Evolutionary conservation across 1,140 invertebrate genomes (phyloP).

Genomic region (Aleiodes sp.): DNA sequence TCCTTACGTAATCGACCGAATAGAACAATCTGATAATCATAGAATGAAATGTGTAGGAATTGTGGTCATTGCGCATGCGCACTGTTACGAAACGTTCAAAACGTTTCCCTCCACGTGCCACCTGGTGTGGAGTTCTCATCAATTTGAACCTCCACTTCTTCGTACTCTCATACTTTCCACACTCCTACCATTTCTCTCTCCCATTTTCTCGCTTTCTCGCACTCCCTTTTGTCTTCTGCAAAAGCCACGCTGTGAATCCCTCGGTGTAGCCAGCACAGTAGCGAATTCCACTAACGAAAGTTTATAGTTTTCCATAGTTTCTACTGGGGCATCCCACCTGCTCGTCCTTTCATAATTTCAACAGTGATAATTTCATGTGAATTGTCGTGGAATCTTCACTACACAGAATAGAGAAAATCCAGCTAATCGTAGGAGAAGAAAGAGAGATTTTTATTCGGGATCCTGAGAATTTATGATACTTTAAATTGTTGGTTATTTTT

Average conservation of each 20-base stretch:
- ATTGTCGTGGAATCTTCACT: background rate
- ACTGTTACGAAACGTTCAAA: background rate
- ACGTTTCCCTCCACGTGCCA: background rate
- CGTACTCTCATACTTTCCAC: background rate
- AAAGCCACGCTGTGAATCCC: background rate
- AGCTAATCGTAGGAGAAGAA: background rate
- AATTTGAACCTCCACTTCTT: background rate
- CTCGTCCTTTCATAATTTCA: constrained; percentile 30
- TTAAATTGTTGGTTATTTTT: background rate
- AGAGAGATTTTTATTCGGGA: background rate
- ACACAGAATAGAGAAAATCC: background rate
- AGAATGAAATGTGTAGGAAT: background rate
- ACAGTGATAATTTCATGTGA: constrained; percentile 24
- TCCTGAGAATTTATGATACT: background rate
- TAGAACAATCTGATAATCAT: background rate
- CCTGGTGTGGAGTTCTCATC: constrained; percentile 9
- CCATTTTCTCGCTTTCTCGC: background rate
- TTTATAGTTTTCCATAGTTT: constrained; percentile 33
- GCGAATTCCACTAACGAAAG: constrained; percentile 29
- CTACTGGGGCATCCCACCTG: constrained; percentile 9
- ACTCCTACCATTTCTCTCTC: too few species aligned
- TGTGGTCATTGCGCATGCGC: background rate
- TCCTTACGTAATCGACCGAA: background rate
- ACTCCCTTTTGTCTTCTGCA: background rate
- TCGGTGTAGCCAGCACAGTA: background rate